Evolutionary conservation across 1,140 invertebrate genomes (phyloP).

Genomic region (Brachionus paranguensis): DNA sequence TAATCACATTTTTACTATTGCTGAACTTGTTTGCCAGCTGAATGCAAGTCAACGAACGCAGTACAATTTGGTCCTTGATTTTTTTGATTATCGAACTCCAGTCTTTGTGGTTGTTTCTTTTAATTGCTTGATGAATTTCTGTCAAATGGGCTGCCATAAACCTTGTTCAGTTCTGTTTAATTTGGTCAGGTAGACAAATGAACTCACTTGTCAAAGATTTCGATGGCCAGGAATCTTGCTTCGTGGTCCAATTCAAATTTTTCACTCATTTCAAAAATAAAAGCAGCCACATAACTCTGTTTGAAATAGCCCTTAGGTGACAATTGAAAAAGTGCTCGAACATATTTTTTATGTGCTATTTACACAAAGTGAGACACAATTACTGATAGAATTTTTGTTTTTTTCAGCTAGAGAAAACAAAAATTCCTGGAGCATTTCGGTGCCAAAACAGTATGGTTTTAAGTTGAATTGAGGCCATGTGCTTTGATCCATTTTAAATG

Average conservation of each 20-base stretch:
- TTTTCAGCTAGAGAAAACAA: not conserved
- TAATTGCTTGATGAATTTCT: conserved; percentile 20
- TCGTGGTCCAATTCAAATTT: not conserved
- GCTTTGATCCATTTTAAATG: not conserved
- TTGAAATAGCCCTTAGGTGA: conserved; percentile 4
- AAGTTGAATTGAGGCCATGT: conserved; percentile 30
- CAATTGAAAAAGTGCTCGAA: not conserved
- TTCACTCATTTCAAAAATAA: conserved; percentile 20
- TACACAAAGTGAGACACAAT: not conserved
- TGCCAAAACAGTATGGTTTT: not conserved
- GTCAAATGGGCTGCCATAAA: conserved; percentile 13
- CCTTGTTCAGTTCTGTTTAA: not conserved
- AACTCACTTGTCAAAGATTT: conserved; percentile 3
- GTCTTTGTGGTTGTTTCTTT: not conserved
- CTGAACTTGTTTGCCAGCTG: not conserved
- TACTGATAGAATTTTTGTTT: not conserved
- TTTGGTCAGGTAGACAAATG: not conserved
- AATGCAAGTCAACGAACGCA: conserved; percentile 9
- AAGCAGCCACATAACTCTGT: not conserved
- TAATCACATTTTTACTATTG: not conserved
- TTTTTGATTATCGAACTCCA: not conserved
- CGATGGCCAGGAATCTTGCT: conserved; percentile 28
- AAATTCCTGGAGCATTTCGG: conserved; percentile 29
- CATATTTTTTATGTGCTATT: not conserved
- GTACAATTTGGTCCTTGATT: not conserved